Evolutionary conservation across 2,113 vertebrate species (phyloP).

Genomic region (Bubalus kerabau): DNA sequence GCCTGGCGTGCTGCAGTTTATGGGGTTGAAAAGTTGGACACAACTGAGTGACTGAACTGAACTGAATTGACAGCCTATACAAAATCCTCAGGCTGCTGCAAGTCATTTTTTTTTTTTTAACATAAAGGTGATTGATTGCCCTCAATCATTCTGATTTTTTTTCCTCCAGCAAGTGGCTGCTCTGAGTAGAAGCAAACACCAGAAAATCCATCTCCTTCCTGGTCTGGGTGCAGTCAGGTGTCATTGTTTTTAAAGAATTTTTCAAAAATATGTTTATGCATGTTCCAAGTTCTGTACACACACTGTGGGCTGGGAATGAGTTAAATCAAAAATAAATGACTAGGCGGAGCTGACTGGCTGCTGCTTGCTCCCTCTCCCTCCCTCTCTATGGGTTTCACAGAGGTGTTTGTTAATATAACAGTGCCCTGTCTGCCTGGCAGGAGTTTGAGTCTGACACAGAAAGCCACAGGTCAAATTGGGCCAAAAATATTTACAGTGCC

Average conservation of each 20-base stretch:
- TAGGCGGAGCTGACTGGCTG: neutral
- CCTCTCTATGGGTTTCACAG: neutral
- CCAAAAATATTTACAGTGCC: neutral
- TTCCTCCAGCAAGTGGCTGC: neutral
- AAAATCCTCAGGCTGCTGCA: neutral
- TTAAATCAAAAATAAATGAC: slow-evolving; percentile 14
- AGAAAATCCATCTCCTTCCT: neutral
- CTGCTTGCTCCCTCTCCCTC: fast-evolving
- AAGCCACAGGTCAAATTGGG: neutral
- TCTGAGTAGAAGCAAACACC: neutral
- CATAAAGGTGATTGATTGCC: neutral
- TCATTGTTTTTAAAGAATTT: neutral
- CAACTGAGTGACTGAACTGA: no score
- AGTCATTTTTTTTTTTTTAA: neutral
- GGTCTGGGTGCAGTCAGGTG: neutral
- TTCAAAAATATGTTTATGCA: neutral
- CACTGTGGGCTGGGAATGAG: neutral
- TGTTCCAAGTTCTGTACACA: neutral
- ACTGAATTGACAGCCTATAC: neutral
- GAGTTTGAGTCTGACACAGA: neutral
- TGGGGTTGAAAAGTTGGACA: no score
- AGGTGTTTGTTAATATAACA: neutral
- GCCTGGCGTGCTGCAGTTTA: no score
- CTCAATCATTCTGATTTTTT: neutral
- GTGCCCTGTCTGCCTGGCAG: slow-evolving; percentile 2